Evolutionary conservation across 2,888 invertebrate genomes (phyloP).

Genomic region (Papilio elwesi): DNA sequence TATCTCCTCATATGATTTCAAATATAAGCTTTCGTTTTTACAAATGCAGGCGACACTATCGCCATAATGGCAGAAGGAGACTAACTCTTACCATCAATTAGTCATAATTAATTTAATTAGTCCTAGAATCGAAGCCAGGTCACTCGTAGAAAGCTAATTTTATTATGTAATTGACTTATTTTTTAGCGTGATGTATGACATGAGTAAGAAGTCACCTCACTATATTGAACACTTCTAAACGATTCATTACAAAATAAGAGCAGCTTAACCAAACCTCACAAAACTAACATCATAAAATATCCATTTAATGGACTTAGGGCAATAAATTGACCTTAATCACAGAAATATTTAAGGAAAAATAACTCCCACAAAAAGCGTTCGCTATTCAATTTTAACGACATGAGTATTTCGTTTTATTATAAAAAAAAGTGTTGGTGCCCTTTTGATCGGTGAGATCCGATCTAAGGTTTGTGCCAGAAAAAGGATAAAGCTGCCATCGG

Average conservation of each 20-base stretch:
- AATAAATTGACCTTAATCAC: conserved; percentile 80
- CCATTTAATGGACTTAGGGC: conserved; percentile 70
- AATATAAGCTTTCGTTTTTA: no score
- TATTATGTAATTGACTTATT: no score
- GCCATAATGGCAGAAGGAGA: no score
- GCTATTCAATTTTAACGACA: conserved; percentile 75
- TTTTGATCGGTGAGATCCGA: conserved; percentile 73
- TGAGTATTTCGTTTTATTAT: conserved; percentile 61
- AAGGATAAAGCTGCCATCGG: conserved; percentile 74
- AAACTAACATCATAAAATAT: conserved; percentile 78
- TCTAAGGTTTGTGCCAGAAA: conserved; percentile 78
- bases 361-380: conserved; percentile 70
- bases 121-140: no score
- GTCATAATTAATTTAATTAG: no score
- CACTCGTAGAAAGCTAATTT: no score
- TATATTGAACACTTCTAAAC: conserved; percentile 45
- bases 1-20: no score
- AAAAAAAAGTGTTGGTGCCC: conserved; percentile 63
- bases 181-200: neutral
- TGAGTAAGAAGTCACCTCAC: conserved; percentile 5
- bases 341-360: conserved; percentile 76
- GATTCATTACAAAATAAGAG: conserved; percentile 60
- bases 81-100: no score
- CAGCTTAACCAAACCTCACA: conserved; percentile 61
- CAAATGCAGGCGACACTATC: no score